Percentiles rank a stretch among this genome's conserved stretches.
Evolutionary conservation across 2,888 invertebrate species (phyloP).

Genomic region (Dryobota labecula): DNA sequence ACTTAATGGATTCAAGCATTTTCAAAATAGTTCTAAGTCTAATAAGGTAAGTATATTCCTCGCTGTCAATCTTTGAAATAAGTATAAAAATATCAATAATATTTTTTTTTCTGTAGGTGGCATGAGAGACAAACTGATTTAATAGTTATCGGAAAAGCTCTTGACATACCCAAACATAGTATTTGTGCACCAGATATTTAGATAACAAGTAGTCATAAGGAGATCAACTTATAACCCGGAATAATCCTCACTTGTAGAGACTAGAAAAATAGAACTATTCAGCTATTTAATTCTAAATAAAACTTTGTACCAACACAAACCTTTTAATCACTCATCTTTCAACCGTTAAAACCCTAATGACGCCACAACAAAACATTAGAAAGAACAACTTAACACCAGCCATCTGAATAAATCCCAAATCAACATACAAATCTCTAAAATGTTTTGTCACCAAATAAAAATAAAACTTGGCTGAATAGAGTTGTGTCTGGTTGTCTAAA

Average conservation of each 20-base stretch:
- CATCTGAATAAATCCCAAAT: slow-evolving; percentile 71
- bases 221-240: background rate
- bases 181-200: background rate
- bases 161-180: background rate
- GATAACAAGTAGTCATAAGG: background rate
- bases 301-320: slow-evolving; percentile 29
- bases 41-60: background rate
- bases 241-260: background rate
- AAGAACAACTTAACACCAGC: slow-evolving; percentile 66
- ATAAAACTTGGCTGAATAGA: slow-evolving; percentile 77
- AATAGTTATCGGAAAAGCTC: background rate
- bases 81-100: background rate
- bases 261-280: background rate
- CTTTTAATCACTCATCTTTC: slow-evolving; percentile 51
- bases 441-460: slow-evolving; percentile 82
- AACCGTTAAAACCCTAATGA: slow-evolving; percentile 60
- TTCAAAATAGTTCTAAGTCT: background rate
- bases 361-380: slow-evolving; percentile 56
- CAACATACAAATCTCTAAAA: slow-evolving; percentile 72
- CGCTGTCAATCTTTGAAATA: background rate
- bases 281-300: slow-evolving; percentile 26
- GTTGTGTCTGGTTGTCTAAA: slow-evolving; percentile 74
- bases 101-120: background rate
- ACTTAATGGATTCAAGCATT: background rate
- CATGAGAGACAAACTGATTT: background rate